Evolutionary conservation across 2,888 invertebrate species (phyloP), one percentile per base, ranked within the genome.

Genomic region (Leucoptera coffeella): DNA sequence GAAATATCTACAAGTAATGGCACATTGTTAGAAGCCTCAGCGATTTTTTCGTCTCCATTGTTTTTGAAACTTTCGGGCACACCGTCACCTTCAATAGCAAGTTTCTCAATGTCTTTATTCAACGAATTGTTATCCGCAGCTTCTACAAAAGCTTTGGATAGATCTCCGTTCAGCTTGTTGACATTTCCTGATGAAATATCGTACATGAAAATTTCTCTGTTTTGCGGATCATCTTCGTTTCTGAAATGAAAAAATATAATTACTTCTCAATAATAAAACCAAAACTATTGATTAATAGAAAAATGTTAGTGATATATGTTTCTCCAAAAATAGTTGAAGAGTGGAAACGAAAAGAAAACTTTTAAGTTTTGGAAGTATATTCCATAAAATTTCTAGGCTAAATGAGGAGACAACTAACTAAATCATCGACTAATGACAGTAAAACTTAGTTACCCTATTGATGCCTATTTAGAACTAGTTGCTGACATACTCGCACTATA

Each of bases 191-290:
- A 79, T 32, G 73, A 60, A 23, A 87, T 78, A 46, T 90, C 89
- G 49, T 87, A 89, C 89, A 90, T 89, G 56, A 78, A 90, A 40
- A 90, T 89, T 62, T 89, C 89, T 45, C 81, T 80, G 30, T 79
- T 78, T 23, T 71, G 67, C 22, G 69, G 49, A 10, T 50, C 42
- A 32, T 55, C 47, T 27, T 59, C 58, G 32, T 67, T 58, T 38
- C 77, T 77, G 62, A 11, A 67, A 35, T 29, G 33, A 12, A 28
- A n/a, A 2, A 19, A 23, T 25, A 11, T 28, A 26, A 32, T 26
- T 20, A 9, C 34, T 7, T n/a, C n/a, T n/a, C n/a, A n/a, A n/a
- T n/a, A n/a, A n/a, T n/a, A n/a, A n/a, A n/a, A n/a, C n/a, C n/a
- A n/a, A n/a, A n/a, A n/a, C n/a, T n/a, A n/a, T n/a, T n/a, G n/a